Conservation (phyloP, 1,140 invertebrate genomes). For the Listronotus oregonensis region DNA sequence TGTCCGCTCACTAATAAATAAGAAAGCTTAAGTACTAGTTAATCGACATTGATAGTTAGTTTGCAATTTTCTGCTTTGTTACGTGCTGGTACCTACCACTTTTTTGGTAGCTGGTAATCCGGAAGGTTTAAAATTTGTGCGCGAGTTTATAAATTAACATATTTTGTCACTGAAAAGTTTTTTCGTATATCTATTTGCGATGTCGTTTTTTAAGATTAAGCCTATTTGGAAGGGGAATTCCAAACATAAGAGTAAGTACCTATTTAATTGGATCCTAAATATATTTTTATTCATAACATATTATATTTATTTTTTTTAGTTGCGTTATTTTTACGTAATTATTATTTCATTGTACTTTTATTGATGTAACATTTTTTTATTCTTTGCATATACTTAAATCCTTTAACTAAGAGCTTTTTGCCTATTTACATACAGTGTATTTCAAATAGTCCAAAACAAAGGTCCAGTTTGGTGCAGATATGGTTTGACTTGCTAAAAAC, state of each 20-base stretch:
- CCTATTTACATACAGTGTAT: too few relatives aligned
- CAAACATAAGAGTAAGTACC: conserved; percentile 71
- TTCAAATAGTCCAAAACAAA: too few relatives aligned
- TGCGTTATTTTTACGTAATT: too few relatives aligned
- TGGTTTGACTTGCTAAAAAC: too few relatives aligned
- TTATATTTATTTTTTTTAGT: too few relatives aligned
- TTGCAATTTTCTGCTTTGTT: conserved; percentile 2
- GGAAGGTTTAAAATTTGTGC: neutral
- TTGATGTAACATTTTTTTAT: too few relatives aligned
- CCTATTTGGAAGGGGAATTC: conserved; percentile 69
- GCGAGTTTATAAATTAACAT: neutral
- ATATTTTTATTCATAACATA: too few relatives aligned
- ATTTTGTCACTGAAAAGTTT: neutral
- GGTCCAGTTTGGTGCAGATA: too few relatives aligned
- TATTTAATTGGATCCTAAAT: neutral
- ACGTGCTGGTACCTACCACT: conserved; percentile 9
- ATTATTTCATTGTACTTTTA: too few relatives aligned
- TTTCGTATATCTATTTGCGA: conserved; percentile 37
- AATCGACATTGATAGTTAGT: neutral
- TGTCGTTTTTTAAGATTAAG: conserved; percentile 64
- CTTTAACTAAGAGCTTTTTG: too few relatives aligned
- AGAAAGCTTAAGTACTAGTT: conserved; percentile 4
- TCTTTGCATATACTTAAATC: too few relatives aligned
- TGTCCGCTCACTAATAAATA: conserved; percentile 15
- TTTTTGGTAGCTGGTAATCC: neutral